These are phyloP conservation scores for Gryllus longicercus DNA, from an alignment of 2,888 invertebrate species.

Conservation along the genomic window DNA sequence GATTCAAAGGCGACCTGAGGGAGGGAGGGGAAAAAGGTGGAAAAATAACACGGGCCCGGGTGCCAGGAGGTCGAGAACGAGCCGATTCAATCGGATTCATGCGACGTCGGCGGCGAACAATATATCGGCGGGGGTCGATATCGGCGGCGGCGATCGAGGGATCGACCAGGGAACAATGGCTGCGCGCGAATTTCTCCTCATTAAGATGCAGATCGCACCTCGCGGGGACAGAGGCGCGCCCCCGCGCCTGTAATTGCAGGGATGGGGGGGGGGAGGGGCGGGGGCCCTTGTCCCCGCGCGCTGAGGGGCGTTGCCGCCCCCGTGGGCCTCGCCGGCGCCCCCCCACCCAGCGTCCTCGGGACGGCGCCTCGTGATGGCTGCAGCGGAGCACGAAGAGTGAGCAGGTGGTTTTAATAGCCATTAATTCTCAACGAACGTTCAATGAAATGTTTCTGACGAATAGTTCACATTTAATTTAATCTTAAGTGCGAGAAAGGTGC, in stretches of 20 bases:
- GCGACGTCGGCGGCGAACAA: not conserved
- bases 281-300: not conserved
- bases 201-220: not conserved
- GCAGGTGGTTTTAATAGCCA: no score
- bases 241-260: not conserved
- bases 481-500: no score
- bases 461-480: no score
- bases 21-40: no score
- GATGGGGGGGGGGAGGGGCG: not conserved
- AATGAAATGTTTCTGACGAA: no score
- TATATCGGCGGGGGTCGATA: slow-evolving; percentile 17
- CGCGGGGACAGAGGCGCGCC: not conserved
- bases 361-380: no score
- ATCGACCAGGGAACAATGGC: not conserved
- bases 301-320: no score
- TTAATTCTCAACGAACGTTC: no score
- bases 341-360: no score
- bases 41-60: not conserved
- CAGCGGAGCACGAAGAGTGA: no score
- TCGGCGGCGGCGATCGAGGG: not conserved
- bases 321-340: no score
- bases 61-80: not conserved
- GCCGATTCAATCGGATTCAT: slow-evolving; percentile 3
- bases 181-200: slow-evolving; percentile 6
- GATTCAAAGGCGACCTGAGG: no score